A percentile compares a stretch with the other conserved stretches of the same genome.
These are phyloP conservation scores for Toxotes jaculatrix DNA, from an alignment of 2,113 vertebrate species.

Conservation along the genomic window DNA sequence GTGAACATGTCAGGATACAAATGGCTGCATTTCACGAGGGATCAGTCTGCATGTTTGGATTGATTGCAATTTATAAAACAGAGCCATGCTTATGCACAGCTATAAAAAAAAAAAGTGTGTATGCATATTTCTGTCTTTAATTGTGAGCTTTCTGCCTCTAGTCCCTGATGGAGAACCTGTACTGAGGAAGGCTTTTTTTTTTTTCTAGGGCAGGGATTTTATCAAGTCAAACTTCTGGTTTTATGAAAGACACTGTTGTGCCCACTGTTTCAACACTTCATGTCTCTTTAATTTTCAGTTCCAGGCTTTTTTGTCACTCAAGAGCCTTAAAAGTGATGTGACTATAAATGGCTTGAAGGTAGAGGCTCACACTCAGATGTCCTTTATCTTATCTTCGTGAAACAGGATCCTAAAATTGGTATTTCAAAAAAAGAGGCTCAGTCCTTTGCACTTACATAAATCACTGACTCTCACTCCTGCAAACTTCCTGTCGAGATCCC, in stretches of 20 bases:
- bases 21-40: background rate
- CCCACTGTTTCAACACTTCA: constrained; percentile 16
- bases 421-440: constrained; percentile 20
- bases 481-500: constrained; percentile 19
- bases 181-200: background rate
- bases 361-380: constrained; percentile 29
- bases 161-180: background rate
- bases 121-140: background rate
- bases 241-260: constrained; percentile 18
- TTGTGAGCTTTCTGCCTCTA: background rate
- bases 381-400: constrained; percentile 49
- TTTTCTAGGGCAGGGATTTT: background rate
- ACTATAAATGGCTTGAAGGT: constrained; percentile 51
- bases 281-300: constrained; percentile 42
- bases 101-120: background rate
- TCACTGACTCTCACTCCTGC: constrained; percentile 24
- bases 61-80: background rate
- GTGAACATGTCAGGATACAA: background rate
- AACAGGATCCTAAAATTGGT: constrained; percentile 48
- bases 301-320: constrained; percentile 37
- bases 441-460: constrained; percentile 43
- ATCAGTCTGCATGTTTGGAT: background rate
- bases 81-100: background rate
- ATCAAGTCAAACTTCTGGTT: constrained; percentile 2
- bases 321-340: constrained; percentile 30